Conservation (phyloP, 2,113 vertebrate genomes). For the Camelus dromedarius region DNA sequence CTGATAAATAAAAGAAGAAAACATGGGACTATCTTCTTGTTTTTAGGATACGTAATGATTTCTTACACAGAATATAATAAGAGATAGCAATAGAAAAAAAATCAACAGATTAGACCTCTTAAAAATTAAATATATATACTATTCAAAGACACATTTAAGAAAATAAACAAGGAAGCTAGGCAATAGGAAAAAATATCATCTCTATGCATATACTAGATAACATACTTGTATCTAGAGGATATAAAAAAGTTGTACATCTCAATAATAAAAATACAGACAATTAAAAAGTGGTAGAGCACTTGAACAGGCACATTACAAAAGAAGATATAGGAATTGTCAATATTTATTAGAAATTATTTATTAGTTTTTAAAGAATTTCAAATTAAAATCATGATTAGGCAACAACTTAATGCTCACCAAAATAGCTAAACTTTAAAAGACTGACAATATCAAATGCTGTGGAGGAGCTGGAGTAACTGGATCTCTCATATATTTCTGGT, state of each 20-base stretch:
- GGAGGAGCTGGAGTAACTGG: neutral
- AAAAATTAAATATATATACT: neutral
- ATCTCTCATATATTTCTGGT: neutral
- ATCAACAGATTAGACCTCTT: neutral
- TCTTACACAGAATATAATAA: neutral
- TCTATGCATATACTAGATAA: neutral
- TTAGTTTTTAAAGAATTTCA: neutral
- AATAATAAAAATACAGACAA: neutral
- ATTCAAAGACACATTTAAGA: neutral
- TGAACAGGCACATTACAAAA: neutral
- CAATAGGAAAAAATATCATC: neutral
- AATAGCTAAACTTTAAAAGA: neutral
- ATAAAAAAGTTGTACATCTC: neutral
- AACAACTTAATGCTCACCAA: neutral
- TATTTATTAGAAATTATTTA: neutral
- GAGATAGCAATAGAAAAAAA: neutral
- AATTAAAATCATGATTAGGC: neutral
- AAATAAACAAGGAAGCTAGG: neutral
- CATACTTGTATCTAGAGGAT: neutral
- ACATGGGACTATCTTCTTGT: neutral
- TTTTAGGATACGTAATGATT: neutral
- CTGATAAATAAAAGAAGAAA: neutral
- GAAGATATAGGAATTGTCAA: neutral
- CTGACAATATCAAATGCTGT: neutral
- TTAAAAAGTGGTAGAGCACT: neutral